phyloP scores from a whole-genome alignment of 2,113 vertebrate genomes.

The Mustela nigripes region DNA sequence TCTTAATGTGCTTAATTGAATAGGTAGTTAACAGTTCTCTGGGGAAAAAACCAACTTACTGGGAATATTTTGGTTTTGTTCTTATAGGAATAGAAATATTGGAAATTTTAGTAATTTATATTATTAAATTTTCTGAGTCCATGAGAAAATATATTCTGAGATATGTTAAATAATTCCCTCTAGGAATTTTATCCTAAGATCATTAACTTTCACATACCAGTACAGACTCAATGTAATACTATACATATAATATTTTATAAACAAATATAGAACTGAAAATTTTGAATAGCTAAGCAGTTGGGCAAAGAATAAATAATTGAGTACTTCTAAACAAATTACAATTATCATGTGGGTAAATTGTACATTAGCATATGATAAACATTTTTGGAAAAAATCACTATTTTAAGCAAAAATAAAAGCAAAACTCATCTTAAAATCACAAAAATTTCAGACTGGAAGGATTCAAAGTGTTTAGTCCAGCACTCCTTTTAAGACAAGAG shows the following conservation, averaged over 20 bases:
- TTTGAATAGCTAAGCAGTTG: background rate
- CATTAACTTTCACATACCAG: background rate
- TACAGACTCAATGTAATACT: background rate
- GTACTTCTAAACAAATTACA: constrained; percentile 25
- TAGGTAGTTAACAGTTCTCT: background rate
- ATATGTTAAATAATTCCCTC: constrained; percentile 40
- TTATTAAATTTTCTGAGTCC: constrained; percentile 4
- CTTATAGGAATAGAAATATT: background rate
- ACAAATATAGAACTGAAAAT: background rate
- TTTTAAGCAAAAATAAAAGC: background rate
- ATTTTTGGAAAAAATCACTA: constrained; percentile 34
- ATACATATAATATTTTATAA: background rate
- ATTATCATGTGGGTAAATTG: background rate
- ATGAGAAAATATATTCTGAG: background rate
- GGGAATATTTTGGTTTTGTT: background rate
- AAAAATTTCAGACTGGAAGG: background rate
- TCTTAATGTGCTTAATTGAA: background rate
- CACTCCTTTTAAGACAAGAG: background rate
- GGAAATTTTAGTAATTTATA: background rate
- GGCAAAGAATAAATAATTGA: background rate
- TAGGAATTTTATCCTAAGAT: background rate
- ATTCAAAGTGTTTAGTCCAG: background rate
- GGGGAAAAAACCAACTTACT: background rate
- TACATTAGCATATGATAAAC: background rate
- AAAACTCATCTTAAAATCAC: background rate